Base-by-base conservation (phyloP, 2,888 invertebrate species). In the Heliconius sara region DNA sequence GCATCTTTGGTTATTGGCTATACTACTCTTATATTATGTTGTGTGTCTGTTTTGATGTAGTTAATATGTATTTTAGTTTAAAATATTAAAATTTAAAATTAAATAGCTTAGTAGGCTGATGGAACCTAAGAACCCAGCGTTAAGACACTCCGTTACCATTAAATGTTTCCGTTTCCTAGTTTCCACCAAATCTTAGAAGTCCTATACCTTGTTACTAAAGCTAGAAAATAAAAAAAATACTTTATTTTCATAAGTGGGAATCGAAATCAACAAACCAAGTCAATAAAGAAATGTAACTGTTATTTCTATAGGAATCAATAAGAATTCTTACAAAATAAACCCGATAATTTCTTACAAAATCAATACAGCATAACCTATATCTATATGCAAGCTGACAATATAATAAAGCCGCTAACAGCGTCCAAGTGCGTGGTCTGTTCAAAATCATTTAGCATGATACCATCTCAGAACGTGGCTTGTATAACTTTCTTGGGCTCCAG, bases 381-480 rank as follows among this genome's bases (percentile, higher is more conserved):
- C 6, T 22, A 30, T 10, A 52, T n/a, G 22, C 10, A n/a, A 39
- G 43, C 43, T 39, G n/a, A 7, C 16, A n/a, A 57, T 52, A 34
- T 71, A 72, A 65, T 71, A 39, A 27, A 72, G 70, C 52, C 66
- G 52, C 72, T 76, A 63, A 76, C 66, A 79, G 60, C 74, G 68
- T 81, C 74, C 67, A 25, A 47, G 60, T 79, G 52, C 77, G 73
- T 70, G 91, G 89, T 91, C 92, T 90, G 88, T 86, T 88, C 86
- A 90, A 90, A 84, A 85, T 84, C 83, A 92, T 91, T 91, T 88
- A 82, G 85, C 87, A 86, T 90, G 93, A 94, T 94, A 93, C 88
- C 87, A 93, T 94, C 93, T 83, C 80, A 67, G 34, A 83, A 93
- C 86, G 88, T 88, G 88, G 89, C 87, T 87, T 85, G 90, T 81